Base-by-base conservation (phyloP, 2,888 invertebrate species). In the Drosophila anomelani region DNA sequence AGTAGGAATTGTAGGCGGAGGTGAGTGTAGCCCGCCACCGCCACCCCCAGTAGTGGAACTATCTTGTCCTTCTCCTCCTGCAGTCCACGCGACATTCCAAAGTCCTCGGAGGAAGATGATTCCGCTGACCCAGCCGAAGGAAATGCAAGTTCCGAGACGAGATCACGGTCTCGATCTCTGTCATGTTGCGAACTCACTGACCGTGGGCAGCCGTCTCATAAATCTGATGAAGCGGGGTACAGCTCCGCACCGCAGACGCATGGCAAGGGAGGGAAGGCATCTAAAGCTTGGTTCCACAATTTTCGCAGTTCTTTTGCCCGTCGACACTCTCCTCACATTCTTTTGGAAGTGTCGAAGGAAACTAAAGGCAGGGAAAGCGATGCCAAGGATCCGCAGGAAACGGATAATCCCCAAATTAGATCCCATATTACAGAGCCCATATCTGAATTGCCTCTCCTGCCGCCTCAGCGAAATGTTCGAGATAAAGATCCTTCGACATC, bases 1-100 rank as follows among this genome's bases (percentile, higher is more conserved):
- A 87, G 68, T 59, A 64, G 56, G 69, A 74, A 81, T 79, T 56
- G 56, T 74, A 76, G 59, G 34, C 69, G 63, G 76, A 81, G 84
- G 84, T 89, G 67, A 84, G 81, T 86, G 39, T 72, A 60, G 32
- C 15, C 15, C 13, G 36, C 34, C 20, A 26, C 10, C 17, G 36
- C 34, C 34, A 20, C 10, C 10, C 4, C 34, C 12, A 7, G 17
- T 12, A 12, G 17, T 12, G 29, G n/a, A 8, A 47, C n/a, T 15
- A 17, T 23, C 32, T 20, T 15, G 4, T 9, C 34, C 34, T 4
- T 20, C 7, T 41, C n/a, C 26, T 20, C 17, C 12, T 3, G 5
- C 26, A 49, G 66, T 34, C 47, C 20, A 2, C 7, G 41, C 49
- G 23, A 39, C 66, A 41, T 26, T 17, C 5, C 6, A 47, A 2